Evolutionary conservation across 2,888 invertebrate species (phyloP).

Genomic region (Aleiodes testaceus): DNA sequence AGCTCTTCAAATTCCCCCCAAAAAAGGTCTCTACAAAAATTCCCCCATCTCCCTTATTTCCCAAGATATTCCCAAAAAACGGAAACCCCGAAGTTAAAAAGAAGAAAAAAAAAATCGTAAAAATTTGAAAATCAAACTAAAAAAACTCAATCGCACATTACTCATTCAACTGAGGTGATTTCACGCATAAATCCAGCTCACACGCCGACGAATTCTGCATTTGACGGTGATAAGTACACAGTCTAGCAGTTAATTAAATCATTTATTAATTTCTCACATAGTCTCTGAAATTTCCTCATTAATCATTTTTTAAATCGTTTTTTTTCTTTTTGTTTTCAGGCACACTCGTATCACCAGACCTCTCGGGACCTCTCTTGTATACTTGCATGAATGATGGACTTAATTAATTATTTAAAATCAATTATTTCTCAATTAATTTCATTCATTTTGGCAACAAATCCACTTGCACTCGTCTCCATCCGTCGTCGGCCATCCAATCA

Average conservation of each 20-base stretch:
- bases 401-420: too few species aligned
- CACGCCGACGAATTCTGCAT: conserved; percentile 34
- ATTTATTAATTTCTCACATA: conserved; percentile 31
- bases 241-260: conserved; percentile 26
- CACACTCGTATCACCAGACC: conserved; percentile 50
- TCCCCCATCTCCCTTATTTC: neutral
- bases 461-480: conserved; percentile 61
- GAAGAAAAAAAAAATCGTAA: conserved; percentile 6
- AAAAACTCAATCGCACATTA: conserved; percentile 37
- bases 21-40: too few species aligned
- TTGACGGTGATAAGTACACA: conserved; percentile 24
- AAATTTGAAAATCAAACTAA: conserved; percentile 12
- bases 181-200: conserved; percentile 36
- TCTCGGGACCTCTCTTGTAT: conserved; percentile 38
- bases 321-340: conserved; percentile 44
- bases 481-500: conserved; percentile 53
- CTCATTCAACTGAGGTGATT: conserved; percentile 35
- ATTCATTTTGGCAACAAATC: conserved; percentile 63
- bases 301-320: conserved; percentile 43
- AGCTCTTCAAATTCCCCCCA: too few species aligned
- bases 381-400: conserved; percentile 30
- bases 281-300: conserved; percentile 25
- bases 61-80: neutral
- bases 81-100: neutral
- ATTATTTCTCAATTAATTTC: conserved; percentile 36